phyloP scores from a whole-genome alignment of 1,140 invertebrate genomes.

The Drosophila mauritiana region DNA sequence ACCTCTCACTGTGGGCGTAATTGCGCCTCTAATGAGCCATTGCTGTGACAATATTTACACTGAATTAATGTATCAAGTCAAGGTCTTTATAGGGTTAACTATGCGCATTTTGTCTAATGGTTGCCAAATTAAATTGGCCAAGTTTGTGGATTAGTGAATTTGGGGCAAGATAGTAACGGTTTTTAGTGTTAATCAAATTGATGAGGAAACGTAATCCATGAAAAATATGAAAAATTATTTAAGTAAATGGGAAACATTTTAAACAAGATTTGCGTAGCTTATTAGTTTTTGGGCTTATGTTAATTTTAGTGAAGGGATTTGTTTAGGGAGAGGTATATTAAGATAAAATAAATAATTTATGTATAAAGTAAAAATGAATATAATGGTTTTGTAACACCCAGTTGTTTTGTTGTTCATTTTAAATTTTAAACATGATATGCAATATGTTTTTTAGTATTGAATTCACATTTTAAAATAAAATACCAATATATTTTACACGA shows the following conservation, averaged over 20 bases:
- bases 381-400: no score
- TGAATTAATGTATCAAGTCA: slow-evolving; percentile 21
- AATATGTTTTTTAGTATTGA: no score
- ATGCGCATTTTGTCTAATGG: slow-evolving; percentile 9
- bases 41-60: slow-evolving; percentile 25
- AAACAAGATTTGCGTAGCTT: slow-evolving; percentile 14
- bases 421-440: no score
- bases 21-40: slow-evolving; percentile 46
- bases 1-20: slow-evolving; percentile 49
- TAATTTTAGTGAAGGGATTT: slow-evolving; percentile 20
- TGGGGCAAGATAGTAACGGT: slow-evolving; percentile 33
- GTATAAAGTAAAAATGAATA: no score
- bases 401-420: no score
- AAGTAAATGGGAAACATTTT: slow-evolving; percentile 2
- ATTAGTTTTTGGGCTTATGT: slow-evolving; percentile 9
- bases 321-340: neutral
- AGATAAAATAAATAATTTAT: no score
- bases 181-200: slow-evolving; percentile 35
- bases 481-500: no score
- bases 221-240: slow-evolving; percentile 15
- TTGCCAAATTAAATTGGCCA: slow-evolving; percentile 13
- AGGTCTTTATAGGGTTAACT: slow-evolving; percentile 34
- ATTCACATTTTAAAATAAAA: no score
- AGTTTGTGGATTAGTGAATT: slow-evolving; percentile 18
- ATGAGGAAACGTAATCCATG: slow-evolving; percentile 19